Base-by-base conservation (phyloP, 2,888 invertebrate genomes). In the Eilema griseolum region DNA sequence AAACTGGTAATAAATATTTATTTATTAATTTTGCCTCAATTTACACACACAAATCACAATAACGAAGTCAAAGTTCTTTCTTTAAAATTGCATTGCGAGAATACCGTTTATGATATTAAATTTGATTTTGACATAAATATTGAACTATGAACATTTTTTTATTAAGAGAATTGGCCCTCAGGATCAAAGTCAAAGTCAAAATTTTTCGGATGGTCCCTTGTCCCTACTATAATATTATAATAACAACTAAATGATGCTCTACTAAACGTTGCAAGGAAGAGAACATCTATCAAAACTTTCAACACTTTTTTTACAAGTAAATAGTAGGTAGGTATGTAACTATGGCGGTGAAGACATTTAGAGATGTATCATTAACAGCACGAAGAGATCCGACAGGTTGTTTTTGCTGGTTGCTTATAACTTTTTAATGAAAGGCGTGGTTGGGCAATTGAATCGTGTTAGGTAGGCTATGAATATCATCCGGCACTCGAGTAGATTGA, bases 311-410 rank as follows among this genome's bases (percentile, higher is more conserved):
- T 52, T 10, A 7, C 10, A 3, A 52, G 7, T 20, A 46, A 46
- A n/a, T 20, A 52, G n/a, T 52, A 52, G 8, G 8, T 8, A 37
- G n/a, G n/a, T 52, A 52, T 8, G 8, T 8, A 37, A 14, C 16
- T 24, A 2, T 16, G 24, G 1, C 4, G 16, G 3, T 5, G 3
- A 37, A 67, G 20, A 73, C 70, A 70, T 72, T 69, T 73, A 70
- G 71, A 72, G 56, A 60, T 37, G 46, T 71, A 70, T 77, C 72
- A 74, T 78, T 69, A 70, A 77, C 46, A 69, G 64, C 46, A 74
- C 67, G 69, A 61, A 65, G 67, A 72, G 75, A 83, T 84, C 85
- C 78, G 85, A 77, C 82, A 81, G 70, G 77, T 69, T 41, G 73
- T 83, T 83, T 82, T 81, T 82, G 57, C 56, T 71, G 14, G 61